Evolutionary conservation across 2,797 vertebrate genomes (phyloP).

Genomic region (Smutsia temminckii): DNA sequence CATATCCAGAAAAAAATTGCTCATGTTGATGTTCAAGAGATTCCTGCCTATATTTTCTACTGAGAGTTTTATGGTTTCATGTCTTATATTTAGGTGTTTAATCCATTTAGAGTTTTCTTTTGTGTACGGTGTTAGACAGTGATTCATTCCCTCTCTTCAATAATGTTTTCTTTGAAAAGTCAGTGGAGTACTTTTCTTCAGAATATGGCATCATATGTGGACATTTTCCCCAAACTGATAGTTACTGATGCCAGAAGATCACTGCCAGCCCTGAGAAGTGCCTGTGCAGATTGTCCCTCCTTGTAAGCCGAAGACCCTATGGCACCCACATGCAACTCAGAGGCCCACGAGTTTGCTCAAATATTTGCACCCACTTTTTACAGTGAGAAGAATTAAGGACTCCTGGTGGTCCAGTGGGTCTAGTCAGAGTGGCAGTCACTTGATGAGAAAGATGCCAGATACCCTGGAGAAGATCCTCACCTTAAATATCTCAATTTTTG

Average conservation of each 20-base stretch:
- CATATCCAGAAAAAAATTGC: too few species aligned
- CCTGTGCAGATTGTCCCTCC: not conserved
- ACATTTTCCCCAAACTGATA: not conserved
- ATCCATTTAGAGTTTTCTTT: too few species aligned
- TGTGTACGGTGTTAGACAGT: too few species aligned
- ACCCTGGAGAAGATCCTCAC: not conserved
- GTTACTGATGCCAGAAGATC: not conserved
- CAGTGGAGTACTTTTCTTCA: not conserved
- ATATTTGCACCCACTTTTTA: not conserved
- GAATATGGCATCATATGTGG: not conserved
- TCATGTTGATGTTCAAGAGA: too few species aligned
- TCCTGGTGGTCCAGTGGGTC: not conserved
- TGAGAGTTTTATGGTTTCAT: too few species aligned
- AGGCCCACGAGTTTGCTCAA: not conserved
- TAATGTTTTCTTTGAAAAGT: not conserved
- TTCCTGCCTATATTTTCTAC: too few species aligned
- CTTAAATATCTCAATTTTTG: not conserved
- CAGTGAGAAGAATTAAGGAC: not conserved
- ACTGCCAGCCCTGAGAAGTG: not conserved
- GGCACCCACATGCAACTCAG: fast-evolving
- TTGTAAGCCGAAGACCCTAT: not conserved
- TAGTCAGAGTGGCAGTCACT: not conserved
- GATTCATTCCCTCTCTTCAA: not conserved
- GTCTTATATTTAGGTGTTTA: too few species aligned
- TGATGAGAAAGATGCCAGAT: not conserved